phyloP scores from a whole-genome alignment of 2,113 vertebrate genomes.

The human (Homo sapiens) region GRCh38 chr4:146787001-146787500 shows the following conservation, averaged over 20 bases:
- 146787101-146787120: background rate
- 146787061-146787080: background rate
- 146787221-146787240: background rate
- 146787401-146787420: background rate
- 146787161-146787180: background rate
- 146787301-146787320: background rate
- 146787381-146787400: background rate
- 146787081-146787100: background rate
- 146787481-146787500: constrained; percentile 41
- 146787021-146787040: too few species aligned
- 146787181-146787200: background rate
- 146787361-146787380: background rate
- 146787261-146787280: background rate
- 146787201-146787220: background rate
- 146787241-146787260: background rate
- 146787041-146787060: too few species aligned
- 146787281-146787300: background rate
- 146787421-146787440: background rate
- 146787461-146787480: background rate
- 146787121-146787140: background rate
- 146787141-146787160: background rate
- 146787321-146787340: background rate
- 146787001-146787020: too few species aligned
- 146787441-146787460: constrained; percentile 27
- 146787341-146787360: background rate